A percentile compares a stretch with the other conserved stretches of the same genome.
These are phyloP conservation scores for Anthopleura xanthogrammica DNA, from an alignment of 92 coral and sea anemone genomes.

Conservation along the genomic window DNA sequence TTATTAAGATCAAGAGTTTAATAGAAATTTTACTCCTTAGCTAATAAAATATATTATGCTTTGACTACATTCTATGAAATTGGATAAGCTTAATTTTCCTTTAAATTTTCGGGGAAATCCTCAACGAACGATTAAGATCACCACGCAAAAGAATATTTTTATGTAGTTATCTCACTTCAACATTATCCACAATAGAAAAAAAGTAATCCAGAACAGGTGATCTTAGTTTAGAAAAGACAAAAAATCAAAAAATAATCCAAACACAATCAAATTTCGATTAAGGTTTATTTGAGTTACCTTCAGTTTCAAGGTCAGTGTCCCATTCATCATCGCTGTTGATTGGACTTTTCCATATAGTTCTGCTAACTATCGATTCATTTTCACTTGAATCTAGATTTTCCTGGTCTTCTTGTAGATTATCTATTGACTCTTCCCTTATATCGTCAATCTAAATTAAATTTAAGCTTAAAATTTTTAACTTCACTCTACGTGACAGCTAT, in stretches of 20 bases:
- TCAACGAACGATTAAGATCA: background rate
- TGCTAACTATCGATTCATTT: constrained; percentile 5
- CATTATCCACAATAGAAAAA: background rate
- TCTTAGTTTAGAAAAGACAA: background rate
- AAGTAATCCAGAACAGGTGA: background rate
- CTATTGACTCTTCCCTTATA: background rate
- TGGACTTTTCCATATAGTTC: background rate
- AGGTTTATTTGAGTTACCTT: constrained; percentile 45
- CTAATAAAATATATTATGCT: too few relatives aligned
- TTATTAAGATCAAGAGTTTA: too few relatives aligned
- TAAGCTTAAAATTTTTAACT: background rate
- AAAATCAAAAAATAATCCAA: background rate
- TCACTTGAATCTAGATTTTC: constrained; percentile 2
- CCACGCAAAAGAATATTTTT: background rate
- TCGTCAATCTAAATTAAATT: constrained; percentile 16
- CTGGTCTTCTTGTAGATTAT: constrained; percentile 9
- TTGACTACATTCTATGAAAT: too few relatives aligned
- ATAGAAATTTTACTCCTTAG: too few relatives aligned
- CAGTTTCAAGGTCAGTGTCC: constrained; percentile 87
- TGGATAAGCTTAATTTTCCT: too few relatives aligned
- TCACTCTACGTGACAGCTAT: background rate
- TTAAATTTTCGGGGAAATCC: too few relatives aligned
- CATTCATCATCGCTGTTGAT: constrained; percentile 67
- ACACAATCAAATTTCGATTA: background rate
- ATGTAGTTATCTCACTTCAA: background rate